phyloP scores from a whole-genome alignment of 2,797 vertebrate species.

The Lepilemur ruficaudatus region DNA sequence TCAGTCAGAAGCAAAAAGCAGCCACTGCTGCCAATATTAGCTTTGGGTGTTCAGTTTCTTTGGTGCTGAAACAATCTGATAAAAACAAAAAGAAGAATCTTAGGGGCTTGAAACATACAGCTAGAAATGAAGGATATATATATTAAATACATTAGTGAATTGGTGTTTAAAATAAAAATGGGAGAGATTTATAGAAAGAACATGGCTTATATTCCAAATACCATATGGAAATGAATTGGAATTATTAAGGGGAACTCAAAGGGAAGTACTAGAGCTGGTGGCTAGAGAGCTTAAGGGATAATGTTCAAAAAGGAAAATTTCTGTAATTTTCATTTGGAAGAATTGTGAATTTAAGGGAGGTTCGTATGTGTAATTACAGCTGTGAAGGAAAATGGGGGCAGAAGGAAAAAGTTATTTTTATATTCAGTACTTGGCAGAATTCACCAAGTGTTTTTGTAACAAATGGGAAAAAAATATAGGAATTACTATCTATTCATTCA shows the following conservation, averaged over 20 bases:
- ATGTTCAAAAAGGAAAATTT: slow-evolving; percentile 70
- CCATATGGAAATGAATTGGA: slow-evolving; percentile 22
- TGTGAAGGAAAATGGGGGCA: slow-evolving; percentile 75
- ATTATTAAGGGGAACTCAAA: slow-evolving; percentile 44
- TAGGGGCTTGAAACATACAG: neutral
- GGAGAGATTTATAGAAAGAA: slow-evolving; percentile 20
- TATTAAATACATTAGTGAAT: slow-evolving; percentile 10
- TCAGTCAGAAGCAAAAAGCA: slow-evolving; percentile 26
- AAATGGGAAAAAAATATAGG: slow-evolving; percentile 58
- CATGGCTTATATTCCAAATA: slow-evolving; percentile 6
- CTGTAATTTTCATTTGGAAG: slow-evolving; percentile 79
- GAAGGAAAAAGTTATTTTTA: slow-evolving; percentile 75
- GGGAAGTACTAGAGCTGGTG: slow-evolving; percentile 50
- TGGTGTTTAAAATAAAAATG: slow-evolving; percentile 31
- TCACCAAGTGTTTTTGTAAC: slow-evolving; percentile 52
- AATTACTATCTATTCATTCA: slow-evolving; percentile 39
- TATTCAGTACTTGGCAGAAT: slow-evolving; percentile 69
- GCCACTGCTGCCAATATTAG: slow-evolving; percentile 5
- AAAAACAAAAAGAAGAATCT: slow-evolving; percentile 28
- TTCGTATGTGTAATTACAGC: neutral
- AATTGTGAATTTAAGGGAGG: slow-evolving; percentile 62
- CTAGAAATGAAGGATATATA: slow-evolving; percentile 29
- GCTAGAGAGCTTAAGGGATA: slow-evolving; percentile 61
- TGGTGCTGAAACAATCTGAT: slow-evolving; percentile 21
- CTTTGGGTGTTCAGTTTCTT: slow-evolving; percentile 8